A percentile compares a stretch with the other conserved stretches of the same genome.
These are phyloP conservation scores for Hormaphis cornu DNA, from an alignment of 1,140 invertebrate species.

Conservation along the genomic window DNA sequence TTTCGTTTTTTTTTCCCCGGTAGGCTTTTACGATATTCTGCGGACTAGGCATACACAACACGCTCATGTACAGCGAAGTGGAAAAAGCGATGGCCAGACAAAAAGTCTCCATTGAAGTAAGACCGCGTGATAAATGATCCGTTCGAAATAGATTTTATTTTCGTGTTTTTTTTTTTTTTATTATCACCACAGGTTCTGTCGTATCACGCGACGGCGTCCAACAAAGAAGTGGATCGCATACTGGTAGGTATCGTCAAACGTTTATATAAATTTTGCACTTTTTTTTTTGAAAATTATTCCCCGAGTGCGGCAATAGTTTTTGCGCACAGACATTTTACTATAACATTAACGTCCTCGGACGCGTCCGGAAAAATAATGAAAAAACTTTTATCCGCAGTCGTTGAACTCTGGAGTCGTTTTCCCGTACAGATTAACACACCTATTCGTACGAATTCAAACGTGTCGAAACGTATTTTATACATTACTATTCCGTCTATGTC, in stretches of 20 bases:
- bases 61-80: slow-evolving; percentile 47
- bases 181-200: slow-evolving; percentile 52
- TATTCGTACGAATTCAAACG: not conserved
- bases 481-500: too few relatives aligned
- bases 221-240: slow-evolving; percentile 48
- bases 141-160: not conserved
- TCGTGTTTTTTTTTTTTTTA: slow-evolving; percentile 3
- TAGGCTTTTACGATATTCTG: slow-evolving; percentile 62
- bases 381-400: slow-evolving; percentile 1
- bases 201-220: slow-evolving; percentile 56
- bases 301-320: not conserved
- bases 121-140: not conserved
- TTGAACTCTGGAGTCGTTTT: not conserved
- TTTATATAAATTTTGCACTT: not conserved
- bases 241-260: slow-evolving; percentile 41
- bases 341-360: not conserved
- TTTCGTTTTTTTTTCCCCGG: not conserved
- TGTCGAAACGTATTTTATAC: not conserved
- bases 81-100: slow-evolving; percentile 52
- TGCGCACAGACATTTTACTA: not conserved
- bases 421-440: not conserved
- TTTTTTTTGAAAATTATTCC: slow-evolving; percentile 1
- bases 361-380: not conserved
- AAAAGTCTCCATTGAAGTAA: slow-evolving; percentile 53
- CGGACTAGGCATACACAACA: slow-evolving; percentile 60